Evolutionary conservation across 1,140 invertebrate species (phyloP).

Genomic region (Drosophila simulans): DNA sequence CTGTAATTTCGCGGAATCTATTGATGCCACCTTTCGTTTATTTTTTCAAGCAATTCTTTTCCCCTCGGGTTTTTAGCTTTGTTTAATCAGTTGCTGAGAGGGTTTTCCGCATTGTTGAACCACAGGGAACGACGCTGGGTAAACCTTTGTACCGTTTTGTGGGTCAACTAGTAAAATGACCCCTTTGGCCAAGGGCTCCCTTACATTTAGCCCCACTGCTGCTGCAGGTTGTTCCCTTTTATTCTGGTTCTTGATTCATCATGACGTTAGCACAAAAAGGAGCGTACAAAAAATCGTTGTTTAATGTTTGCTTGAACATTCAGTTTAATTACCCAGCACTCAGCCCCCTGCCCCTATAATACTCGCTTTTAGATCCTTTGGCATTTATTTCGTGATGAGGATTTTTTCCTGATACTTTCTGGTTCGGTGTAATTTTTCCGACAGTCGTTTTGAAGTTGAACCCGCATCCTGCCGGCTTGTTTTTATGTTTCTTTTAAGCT

Average conservation of each 20-base stretch:
- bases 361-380: constrained; percentile 28
- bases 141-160: constrained; percentile 57
- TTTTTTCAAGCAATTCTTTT: constrained; percentile 26
- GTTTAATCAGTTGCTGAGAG: constrained; percentile 56
- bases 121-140: constrained; percentile 18
- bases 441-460: constrained; percentile 31
- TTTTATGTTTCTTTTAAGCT: constrained; percentile 24
- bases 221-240: constrained; percentile 28
- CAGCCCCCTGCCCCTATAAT: constrained; percentile 12
- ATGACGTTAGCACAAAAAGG: constrained; percentile 30
- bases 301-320: constrained; percentile 61
- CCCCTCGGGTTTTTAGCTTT: constrained; percentile 47
- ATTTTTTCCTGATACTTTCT: constrained; percentile 20
- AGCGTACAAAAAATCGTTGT: constrained; percentile 11
- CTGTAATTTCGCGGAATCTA: not conserved
- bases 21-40: constrained; percentile 35
- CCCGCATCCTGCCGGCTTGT: constrained; percentile 21
- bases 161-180: constrained; percentile 60
- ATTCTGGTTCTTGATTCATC: constrained; percentile 26
- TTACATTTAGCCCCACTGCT: not conserved
- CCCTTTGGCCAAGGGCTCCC: constrained; percentile 33
- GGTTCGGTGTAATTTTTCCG: constrained; percentile 36
- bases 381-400: constrained; percentile 48
- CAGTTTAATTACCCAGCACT: constrained; percentile 63
- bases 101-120: constrained; percentile 40